Percentiles rank a stretch among this genome's conserved stretches.
These are phyloP conservation scores for Ibidorhyncha struthersii DNA, from an alignment of 2,113 vertebrate species.

Conservation along the genomic window DNA sequence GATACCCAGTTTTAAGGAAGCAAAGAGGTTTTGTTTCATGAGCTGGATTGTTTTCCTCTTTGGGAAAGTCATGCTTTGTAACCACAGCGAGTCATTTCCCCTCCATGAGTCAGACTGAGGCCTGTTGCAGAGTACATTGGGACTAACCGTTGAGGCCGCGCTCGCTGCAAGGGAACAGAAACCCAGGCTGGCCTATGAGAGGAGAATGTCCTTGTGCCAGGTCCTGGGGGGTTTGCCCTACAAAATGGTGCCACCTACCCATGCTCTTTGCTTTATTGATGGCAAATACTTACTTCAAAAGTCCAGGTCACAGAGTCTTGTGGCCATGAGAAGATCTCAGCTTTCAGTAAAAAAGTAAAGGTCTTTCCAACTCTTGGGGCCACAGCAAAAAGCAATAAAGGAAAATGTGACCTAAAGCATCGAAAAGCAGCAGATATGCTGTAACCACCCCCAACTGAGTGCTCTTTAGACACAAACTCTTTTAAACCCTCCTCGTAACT, in stretches of 20 bases:
- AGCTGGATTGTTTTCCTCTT: neutral
- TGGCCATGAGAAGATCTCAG: neutral
- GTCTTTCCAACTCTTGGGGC: neutral
- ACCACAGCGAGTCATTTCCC: slow-evolving; percentile 4
- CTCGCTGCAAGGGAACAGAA: neutral
- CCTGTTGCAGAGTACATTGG: neutral
- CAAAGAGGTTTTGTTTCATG: neutral
- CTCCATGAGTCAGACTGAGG: neutral
- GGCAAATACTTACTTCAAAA: neutral
- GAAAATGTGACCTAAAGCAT: neutral
- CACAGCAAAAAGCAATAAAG: neutral
- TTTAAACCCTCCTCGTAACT: neutral
- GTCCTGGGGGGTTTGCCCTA: neutral
- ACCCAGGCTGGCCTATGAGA: neutral
- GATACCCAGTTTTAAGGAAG: neutral
- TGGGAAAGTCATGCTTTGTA: neutral
- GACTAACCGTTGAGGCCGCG: neutral
- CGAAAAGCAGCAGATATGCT: neutral
- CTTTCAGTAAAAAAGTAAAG: neutral
- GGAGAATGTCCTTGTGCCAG: neutral
- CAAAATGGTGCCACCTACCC: rapidly evolving
- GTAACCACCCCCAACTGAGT: neutral
- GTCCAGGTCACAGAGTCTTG: neutral
- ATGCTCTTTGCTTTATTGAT: neutral
- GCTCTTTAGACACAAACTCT: neutral